Base-by-base conservation (phyloP, 2,797 vertebrate genomes). In the Chiloscyllium punctatum region DNA sequence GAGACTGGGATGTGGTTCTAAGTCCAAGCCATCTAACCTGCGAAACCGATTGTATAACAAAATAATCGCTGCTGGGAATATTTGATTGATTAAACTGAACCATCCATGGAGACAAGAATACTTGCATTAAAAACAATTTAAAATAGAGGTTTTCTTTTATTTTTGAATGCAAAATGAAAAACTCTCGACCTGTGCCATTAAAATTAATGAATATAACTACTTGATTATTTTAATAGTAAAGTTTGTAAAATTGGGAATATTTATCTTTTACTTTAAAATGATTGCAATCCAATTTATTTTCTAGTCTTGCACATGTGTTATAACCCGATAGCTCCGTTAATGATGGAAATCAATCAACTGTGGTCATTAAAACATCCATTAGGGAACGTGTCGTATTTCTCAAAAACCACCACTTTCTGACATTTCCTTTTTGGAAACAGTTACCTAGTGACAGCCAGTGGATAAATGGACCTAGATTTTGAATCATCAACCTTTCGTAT, bases 311-410 rank as follows among this genome's bases (percentile, higher is more conserved):
- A 74, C 69, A 57, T 62, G 11, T 95, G 94, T 42, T 95, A n/a
- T 6, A 53, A 48, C 51, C 48, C 53, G 94, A 95, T 72, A 95
- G 48, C 48, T n/a, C 48, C 18, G 27, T 51, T 77, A 95, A 95
- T 95, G 71, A 48, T 30, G 27, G 48, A 77, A 95, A 95, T 95
- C 71, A 95, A 95, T 95, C 94, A 95, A 71, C 51, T 95, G 25
- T 27, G 48, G 48, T 74, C 48, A 74, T 72, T 74, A 33, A 95
- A 72, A 33, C 69, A 77, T 33, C 94, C n/a, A 57, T 77, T 95
- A 77, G 69, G 16, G 27, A 77, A 74, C 94, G 48, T 48, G 68
- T 27, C 27, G 53, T 74, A 72, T 72, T 27, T 48, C 69, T 71
- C 37, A 13, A 74, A 71, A 95, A 23, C 51, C 30, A 74, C 27